Evolutionary conservation across 1,140 invertebrate species (phyloP), one percentile per base, ranked within the genome.

Genomic region (Reticulitermes speratus): DNA sequence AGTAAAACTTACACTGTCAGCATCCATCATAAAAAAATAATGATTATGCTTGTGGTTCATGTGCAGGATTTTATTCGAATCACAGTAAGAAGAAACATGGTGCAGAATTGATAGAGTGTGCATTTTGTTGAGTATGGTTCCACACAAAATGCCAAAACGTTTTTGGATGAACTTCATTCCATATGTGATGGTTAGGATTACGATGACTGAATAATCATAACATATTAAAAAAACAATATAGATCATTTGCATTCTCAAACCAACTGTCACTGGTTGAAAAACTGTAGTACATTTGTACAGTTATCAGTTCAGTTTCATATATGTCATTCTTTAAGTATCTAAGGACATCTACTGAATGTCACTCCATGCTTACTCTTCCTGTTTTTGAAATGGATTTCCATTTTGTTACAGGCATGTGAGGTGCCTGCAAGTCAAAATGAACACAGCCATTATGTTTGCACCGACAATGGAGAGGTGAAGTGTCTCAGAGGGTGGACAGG

Each of bases 401-500:
- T 55, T 38, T 25, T 23, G 38, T 84, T 6, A 3, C 91, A 97
- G 94, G 96, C 96, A 83, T 96, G 96, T 90, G 96, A 96, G 91
- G 93, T 96, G 88, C 95, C 96, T 25, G 94, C 97, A 0, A 94
- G 96, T 16, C 95, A 98, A 90, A 97, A 97, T 90, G 95, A 95
- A 88, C 96, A 97, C 90, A 98, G 97, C 84, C 98, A 99, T 91
- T 99, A 98, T 91, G 93, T 94, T 19, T 99, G 98, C 90, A 95
- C 97, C 89, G 96, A 97, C 87, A 95, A 96, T 89, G 98, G 98
- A 1, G 97, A 98, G 90, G 96, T 97, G 83, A 96, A 97, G 90
- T 99, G 98, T 90, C 91, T 97, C 65, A 94, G 95, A 65, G 97
- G 95, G 88, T 99, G 98, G 98, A 96, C 95, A 84, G 98, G 98